Base-by-base conservation (phyloP, 2,888 invertebrate species). In the Caenorhabditis plicata region DNA sequence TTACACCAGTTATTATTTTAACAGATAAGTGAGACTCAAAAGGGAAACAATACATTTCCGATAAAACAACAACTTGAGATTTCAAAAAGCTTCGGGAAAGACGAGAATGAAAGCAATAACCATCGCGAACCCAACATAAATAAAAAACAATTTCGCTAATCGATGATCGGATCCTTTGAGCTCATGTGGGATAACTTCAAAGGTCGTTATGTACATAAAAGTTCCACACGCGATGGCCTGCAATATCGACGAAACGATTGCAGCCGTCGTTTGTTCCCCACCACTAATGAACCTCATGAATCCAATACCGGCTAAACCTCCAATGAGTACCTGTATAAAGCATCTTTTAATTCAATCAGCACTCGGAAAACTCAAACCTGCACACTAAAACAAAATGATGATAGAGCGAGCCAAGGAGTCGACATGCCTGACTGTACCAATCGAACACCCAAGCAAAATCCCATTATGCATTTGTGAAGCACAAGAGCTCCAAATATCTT, bases 161-260 rank as follows among this genome's bases (percentile, higher is more conserved):
- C 80, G 69, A 48, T 68, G 47, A 8, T 69, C 64, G 1, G 45
- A 33, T 31, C 64, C 58, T 42, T 73, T 69, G 7, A 82, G 46
- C 73, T 89, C 89, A 57, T 88, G 85, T 5, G 88, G 88, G 75
- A 94, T 86, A 15, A 71, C 68, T 52, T 95, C 94, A 82, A 94
- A 93, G 85, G 93, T 93, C n/a, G 93, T 92, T 15, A 95, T 91
- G 83, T 93, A 95, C 3, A 95, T 84, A 36, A 95, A 86, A 0
- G 94, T 94, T 13, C 94, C 95, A 39, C 90, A 88, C 0, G 94
- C 93, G 54, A 94, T 83, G 3, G 92, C 92, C 64, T 78, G 78
- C 11, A 78, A 54, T 42, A 76, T 51, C 7, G 74, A 74, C 3
- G 74, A 54, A 9, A 75, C 66, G 3, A 74, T 32, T 13, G 64